Conservation (phyloP, 2,888 invertebrate genomes). For the Artemia sinica region DNA sequence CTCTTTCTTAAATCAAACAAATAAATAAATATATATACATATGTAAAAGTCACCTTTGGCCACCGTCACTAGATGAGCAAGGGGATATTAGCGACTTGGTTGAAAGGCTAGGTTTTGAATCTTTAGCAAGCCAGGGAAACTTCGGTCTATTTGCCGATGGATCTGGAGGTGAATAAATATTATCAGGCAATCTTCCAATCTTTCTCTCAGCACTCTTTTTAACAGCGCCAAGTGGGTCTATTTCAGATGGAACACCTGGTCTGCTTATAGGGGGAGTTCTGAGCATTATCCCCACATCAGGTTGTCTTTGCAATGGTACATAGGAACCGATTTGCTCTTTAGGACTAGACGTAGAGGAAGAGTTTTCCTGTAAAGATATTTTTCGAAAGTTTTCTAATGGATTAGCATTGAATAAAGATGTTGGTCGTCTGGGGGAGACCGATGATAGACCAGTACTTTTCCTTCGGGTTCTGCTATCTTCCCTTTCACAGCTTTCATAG, state of each 20-base stretch:
- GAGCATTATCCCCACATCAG: too few relatives aligned
- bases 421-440: neutral
- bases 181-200: neutral
- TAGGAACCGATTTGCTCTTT: neutral
- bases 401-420: conserved; percentile 2
- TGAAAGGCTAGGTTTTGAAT: neutral
- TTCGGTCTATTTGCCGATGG: conserved; percentile 10
- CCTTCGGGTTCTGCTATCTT: too few relatives aligned
- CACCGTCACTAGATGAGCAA: too few relatives aligned
- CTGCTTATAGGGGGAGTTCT: neutral
- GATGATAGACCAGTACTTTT: too few relatives aligned
- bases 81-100: too few relatives aligned
- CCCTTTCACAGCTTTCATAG: too few relatives aligned
- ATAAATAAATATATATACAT: too few relatives aligned
- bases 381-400: neutral
- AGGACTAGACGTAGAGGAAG: neutral
- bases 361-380: too few relatives aligned
- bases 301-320: neutral
- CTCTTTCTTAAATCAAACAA: too few relatives aligned
- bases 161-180: neutral
- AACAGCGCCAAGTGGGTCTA: neutral
- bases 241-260: neutral
- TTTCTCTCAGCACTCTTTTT: neutral
- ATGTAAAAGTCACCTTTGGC: too few relatives aligned
- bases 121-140: neutral